Conservation (phyloP, 2,113 vertebrate genomes). For the Aspiorhynchus laticeps region DNA sequence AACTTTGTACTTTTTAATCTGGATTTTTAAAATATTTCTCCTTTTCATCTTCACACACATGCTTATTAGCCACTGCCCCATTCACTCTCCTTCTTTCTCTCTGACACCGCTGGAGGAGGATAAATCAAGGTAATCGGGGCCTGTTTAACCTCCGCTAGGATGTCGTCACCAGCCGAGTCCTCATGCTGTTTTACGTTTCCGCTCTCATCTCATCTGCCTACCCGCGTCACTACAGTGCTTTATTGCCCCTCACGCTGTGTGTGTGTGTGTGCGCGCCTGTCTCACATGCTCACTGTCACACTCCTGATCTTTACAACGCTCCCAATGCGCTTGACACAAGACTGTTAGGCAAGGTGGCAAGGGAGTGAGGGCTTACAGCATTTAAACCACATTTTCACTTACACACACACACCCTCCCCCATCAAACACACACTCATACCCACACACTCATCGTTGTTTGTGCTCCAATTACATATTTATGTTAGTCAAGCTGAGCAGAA, state of each 20-base stretch:
- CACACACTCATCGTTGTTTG: constrained; percentile 53
- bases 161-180: constrained; percentile 73
- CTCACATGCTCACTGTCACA: constrained; percentile 10
- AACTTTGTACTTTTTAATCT: neutral
- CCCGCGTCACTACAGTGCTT: constrained; percentile 33
- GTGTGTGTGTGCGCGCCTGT: neutral
- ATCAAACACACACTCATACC: constrained; percentile 44
- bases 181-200: constrained; percentile 56
- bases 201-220: constrained; percentile 44
- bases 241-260: constrained; percentile 43
- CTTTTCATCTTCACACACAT: neutral
- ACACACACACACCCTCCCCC: constrained; percentile 29
- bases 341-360: constrained; percentile 41
- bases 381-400: constrained; percentile 46
- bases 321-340: constrained; percentile 36
- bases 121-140: constrained; percentile 78
- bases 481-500: constrained; percentile 58
- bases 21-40: neutral
- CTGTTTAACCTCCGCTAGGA: constrained; percentile 76
- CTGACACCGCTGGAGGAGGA: constrained; percentile 61
- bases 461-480: constrained; percentile 64
- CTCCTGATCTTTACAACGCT: constrained; percentile 33
- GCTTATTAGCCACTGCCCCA: neutral
- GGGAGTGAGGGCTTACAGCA: constrained; percentile 33
- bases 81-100: constrained; percentile 28